phyloP scores from a whole-genome alignment of 2,797 vertebrate genomes.

The Bovichtus variegatus region DNA sequence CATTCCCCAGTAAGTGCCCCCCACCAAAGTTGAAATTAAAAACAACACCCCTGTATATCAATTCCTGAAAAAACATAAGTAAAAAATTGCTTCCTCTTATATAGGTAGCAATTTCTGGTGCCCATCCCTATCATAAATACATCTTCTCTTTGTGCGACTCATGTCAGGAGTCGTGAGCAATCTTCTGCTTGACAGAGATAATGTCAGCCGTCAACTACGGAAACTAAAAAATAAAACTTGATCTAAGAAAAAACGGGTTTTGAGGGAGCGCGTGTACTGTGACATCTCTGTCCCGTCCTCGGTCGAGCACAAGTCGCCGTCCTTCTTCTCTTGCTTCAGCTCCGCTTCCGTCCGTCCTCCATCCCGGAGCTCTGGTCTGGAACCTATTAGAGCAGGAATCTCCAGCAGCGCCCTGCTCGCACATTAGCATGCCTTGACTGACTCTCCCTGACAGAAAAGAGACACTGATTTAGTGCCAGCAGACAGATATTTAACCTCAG shows the following conservation, averaged over 20 bases:
- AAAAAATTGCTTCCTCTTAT: background rate
- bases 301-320: conserved; percentile 7
- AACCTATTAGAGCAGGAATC: conserved; percentile 82
- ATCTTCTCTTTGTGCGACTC: background rate
- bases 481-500: conserved; percentile 63
- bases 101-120: background rate
- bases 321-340: conserved; percentile 38
- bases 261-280: background rate
- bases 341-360: conserved; percentile 61
- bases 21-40: background rate
- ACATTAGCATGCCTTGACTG: conserved; percentile 72
- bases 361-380: conserved; percentile 75
- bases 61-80: background rate
- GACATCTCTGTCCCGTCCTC: conserved; percentile 16
- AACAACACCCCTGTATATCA: background rate
- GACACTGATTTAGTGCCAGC: conserved; percentile 57
- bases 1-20: background rate
- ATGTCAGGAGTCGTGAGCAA: background rate
- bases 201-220: background rate
- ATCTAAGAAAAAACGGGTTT: background rate
- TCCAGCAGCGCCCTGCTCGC: conserved; percentile 66
- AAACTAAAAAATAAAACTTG: background rate
- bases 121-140: background rate
- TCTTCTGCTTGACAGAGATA: background rate
- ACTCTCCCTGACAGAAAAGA: conserved; percentile 56